Conservation (phyloP, 2,797 vertebrate species). For the Argyrosomus regius region DNA sequence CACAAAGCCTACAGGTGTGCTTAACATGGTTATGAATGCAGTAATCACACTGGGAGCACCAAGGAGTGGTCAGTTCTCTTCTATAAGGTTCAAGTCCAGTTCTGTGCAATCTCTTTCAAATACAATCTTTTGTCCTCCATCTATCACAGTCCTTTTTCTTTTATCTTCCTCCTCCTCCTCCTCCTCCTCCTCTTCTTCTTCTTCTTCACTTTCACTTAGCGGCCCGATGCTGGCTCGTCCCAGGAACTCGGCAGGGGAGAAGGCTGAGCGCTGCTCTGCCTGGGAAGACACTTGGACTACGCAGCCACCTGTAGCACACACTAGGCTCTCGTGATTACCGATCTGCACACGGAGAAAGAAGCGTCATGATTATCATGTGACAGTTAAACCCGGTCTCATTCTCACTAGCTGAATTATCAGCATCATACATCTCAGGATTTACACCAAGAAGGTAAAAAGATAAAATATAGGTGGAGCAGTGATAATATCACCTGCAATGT, state of each 20-base stretch:
- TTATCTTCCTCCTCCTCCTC: conserved; percentile 85
- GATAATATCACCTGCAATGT: background rate
- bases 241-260: conserved; percentile 84
- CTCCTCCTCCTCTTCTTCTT: conserved; percentile 81
- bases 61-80: conserved; percentile 90
- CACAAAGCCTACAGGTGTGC: conserved; percentile 69
- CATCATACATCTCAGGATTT: background rate
- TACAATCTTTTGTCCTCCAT: conserved; percentile 84
- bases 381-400: background rate
- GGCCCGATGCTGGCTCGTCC: conserved; percentile 86
- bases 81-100: conserved; percentile 94
- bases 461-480: background rate
- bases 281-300: conserved; percentile 72
- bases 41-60: conserved; percentile 52
- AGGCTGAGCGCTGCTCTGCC: conserved; percentile 73
- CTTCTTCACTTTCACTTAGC: conserved; percentile 91
- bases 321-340: conserved; percentile 75
- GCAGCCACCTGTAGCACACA: conserved; percentile 67
- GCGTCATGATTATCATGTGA: background rate
- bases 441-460: background rate
- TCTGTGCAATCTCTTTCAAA: conserved; percentile 95
- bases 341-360: conserved; percentile 68
- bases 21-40: conserved; percentile 69
- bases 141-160: conserved; percentile 73
- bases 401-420: background rate